Base-by-base conservation (phyloP, 1,140 invertebrate species). In the Eulimnadia texana region DNA sequence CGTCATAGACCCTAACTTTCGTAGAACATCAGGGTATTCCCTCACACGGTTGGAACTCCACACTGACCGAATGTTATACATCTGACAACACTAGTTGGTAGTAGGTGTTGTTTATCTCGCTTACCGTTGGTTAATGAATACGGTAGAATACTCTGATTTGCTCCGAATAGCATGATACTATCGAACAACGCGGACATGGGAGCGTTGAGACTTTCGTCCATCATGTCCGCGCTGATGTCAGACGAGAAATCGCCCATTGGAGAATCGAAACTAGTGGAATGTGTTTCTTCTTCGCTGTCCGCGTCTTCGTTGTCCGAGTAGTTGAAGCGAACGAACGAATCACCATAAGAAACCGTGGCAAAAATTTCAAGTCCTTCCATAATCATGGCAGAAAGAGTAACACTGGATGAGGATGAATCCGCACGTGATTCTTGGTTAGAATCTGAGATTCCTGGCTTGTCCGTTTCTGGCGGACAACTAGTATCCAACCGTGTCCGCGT, bases 111-210 rank as follows among this genome's bases (percentile, higher is more conserved):
- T 42, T 42, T 42, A 6, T 9, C 33, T 9, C 16, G 16, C 33
- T 16, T 42, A 16, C 33, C 16, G 33, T 42, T 42, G 16, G 33
- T 16, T 6, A 42, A 42, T 42, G 33, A 42, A n/a, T n/a, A n/a
- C n/a, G 33, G 86, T 65, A 86, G 87, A 73, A 90, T 86, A 61
- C 89, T 82, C 66, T 87, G 81, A 64, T 77, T 82, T 54, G 84
- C 83, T 20, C 83, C 84, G 72, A 86, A 88, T 74, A 88, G 86
- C 66, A 81, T 80, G 64, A 85, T 84, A 69, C 84, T 77, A 77
- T 85, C 84, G 68, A 81, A 79, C 71, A 84, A 84, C 1, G 57
- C 54, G 66, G 84, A 86, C 33, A 42, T 42, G 62, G 84, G 84
- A 28, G 85, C 86, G 74, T 87, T 86, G 59, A 87, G 78, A 23